Percentiles rank a stretch among this genome's conserved stretches.
Evolutionary conservation across 2,113 vertebrate species (phyloP).

Genomic region (Micronisus gabar): DNA sequence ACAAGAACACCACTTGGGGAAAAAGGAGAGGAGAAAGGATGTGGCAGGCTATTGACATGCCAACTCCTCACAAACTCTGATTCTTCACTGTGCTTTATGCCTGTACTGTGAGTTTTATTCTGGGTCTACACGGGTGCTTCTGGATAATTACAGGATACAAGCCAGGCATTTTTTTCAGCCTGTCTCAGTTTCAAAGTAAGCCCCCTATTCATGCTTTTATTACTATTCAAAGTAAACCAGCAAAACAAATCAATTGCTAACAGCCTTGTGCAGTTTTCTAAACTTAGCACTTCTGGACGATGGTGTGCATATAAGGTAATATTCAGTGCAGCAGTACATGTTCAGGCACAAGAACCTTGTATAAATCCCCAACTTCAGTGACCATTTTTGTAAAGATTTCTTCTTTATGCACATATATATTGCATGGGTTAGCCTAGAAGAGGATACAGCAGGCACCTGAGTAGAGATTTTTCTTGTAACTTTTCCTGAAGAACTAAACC

Average conservation of each 20-base stretch:
- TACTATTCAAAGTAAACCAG: conserved; percentile 11
- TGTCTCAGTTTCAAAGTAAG: conserved; percentile 31
- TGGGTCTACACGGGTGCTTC: background rate
- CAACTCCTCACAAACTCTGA: background rate
- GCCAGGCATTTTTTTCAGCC: background rate
- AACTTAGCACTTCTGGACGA: background rate
- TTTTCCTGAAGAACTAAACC: background rate
- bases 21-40: background rate
- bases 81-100: background rate
- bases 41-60: background rate
- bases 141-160: background rate
- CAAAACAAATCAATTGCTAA: conserved; percentile 42
- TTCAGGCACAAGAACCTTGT: background rate
- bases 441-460: background rate
- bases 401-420: background rate
- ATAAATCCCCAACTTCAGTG: background rate
- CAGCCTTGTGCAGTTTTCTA: background rate
- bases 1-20: rapidly evolving
- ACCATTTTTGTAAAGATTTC: background rate
- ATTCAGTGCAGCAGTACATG: background rate
- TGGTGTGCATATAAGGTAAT: background rate
- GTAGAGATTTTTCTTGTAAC: background rate
- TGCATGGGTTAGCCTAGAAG: background rate
- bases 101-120: background rate
- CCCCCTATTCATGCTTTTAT: background rate